These are phyloP conservation scores for Amphipoea lucens DNA, from an alignment of 2,888 invertebrate species.

Conservation along the genomic window DNA sequence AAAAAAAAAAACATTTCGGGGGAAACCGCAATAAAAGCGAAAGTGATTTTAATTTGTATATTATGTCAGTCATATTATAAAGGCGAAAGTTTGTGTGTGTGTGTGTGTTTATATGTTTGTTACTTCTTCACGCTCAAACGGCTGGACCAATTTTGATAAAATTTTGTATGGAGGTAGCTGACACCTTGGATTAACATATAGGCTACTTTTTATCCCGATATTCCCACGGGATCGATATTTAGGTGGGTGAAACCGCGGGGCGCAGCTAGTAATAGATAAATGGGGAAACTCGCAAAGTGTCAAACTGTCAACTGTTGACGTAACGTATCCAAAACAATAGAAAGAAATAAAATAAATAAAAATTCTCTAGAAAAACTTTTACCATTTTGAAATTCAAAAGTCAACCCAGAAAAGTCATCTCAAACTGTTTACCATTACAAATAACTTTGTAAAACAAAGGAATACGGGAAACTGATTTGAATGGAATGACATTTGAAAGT, in stretches of 20 bases:
- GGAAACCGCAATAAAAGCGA: not conserved
- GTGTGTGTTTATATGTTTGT: too few species aligned
- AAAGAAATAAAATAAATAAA: not conserved
- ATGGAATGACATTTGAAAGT: conserved; percentile 39
- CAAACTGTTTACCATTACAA: not conserved
- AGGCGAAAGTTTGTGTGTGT: too few species aligned
- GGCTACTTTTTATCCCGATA: too few species aligned
- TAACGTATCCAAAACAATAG: not conserved
- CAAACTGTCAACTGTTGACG: not conserved
- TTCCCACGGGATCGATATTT: too few species aligned
- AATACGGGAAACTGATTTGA: conserved; percentile 22
- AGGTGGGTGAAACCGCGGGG: too few species aligned
- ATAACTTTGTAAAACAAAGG: conserved; percentile 26
- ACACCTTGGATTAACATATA: too few species aligned
- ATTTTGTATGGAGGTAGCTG: not conserved
- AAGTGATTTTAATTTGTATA: not conserved
- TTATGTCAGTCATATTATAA: not conserved
- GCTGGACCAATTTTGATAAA: too few species aligned
- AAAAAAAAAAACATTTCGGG: not conserved
- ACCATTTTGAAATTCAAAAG: conserved; percentile 14
- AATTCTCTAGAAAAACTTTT: not conserved
- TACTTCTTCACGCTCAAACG: too few species aligned
- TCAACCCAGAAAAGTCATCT: not conserved
- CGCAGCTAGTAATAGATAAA: not conserved
- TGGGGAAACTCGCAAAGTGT: not conserved